Percentiles rank a stretch among this genome's conserved stretches.
Evolutionary conservation across 2,888 invertebrate genomes (phyloP).

Genomic region (Mesoligia furuncula): DNA sequence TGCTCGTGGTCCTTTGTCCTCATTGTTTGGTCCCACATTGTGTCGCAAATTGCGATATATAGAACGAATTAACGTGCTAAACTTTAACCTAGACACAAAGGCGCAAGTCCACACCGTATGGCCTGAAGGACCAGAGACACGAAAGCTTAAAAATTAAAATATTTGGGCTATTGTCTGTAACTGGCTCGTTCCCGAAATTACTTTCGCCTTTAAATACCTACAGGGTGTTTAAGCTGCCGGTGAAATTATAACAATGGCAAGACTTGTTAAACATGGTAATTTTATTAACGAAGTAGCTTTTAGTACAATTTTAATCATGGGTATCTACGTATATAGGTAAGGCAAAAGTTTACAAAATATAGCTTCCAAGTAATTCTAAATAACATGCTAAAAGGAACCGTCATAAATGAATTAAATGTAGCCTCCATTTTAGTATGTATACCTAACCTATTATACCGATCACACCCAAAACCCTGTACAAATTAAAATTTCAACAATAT

Average conservation of each 20-base stretch:
- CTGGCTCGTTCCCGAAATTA: slow-evolving; percentile 19
- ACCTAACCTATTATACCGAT: not conserved
- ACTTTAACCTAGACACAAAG: slow-evolving; percentile 71
- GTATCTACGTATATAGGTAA: too few relatives aligned
- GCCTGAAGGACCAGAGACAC: slow-evolving; percentile 48
- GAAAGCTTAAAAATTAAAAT: slow-evolving; percentile 24
- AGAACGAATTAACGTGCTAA: slow-evolving; percentile 73
- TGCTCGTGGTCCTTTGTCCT: slow-evolving; percentile 54
- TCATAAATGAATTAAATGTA: not conserved
- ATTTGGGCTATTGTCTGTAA: slow-evolving; percentile 46
- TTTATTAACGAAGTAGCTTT: not conserved
- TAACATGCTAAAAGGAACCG: not conserved
- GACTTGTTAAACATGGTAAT: slow-evolving; percentile 7
- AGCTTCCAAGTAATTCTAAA: not conserved
- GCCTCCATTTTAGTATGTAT: not conserved
- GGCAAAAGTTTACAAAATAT: not conserved
- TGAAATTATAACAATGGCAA: slow-evolving; percentile 1
- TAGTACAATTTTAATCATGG: not conserved
- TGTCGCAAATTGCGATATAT: slow-evolving; percentile 62
- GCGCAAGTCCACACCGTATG: slow-evolving; percentile 78
- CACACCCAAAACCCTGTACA: not conserved
- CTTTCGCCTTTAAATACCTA: slow-evolving; percentile 29
- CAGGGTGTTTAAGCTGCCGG: slow-evolving; percentile 4
- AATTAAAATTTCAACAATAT: slow-evolving; percentile 36
- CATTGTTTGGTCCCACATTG: slow-evolving; percentile 59